Base-by-base conservation (phyloP, 2,888 invertebrate species). In the Pemphredon lugubris region DNA sequence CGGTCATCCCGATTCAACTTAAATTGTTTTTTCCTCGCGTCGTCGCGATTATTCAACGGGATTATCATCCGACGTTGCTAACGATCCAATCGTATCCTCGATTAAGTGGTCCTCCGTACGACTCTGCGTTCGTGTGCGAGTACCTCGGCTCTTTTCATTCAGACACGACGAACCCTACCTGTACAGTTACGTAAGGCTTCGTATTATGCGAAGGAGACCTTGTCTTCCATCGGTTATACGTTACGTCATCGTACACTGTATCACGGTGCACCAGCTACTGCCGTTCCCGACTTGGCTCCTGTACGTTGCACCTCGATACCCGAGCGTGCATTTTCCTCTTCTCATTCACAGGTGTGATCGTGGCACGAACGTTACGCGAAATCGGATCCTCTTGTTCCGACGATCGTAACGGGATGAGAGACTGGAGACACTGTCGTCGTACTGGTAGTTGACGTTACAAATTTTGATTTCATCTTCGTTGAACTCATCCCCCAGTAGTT, bases 141-240 rank as follows among this genome's bases (percentile, higher is more conserved):
- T 55, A 37, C 37, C 48, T 45, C 48, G 40, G 54, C 58, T 44
- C 51, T 30, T 64, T 48, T 70, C 73, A 67, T 76, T 73, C 32
- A 73, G 51, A 67, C 51, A 21, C 58, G 66, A 66, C 66, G 63
- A 58, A 66, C 63, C 32, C 63, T 42, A 20, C n/a, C 51, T 16
- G 50, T n/a, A n/a, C n/a, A n/a, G 48, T 82, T 82, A 73, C 76
- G 75, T 77, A 82, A 82, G 59, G 20, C 51, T 40, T 54, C 37
- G 66, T 57, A 66, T 80, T 76, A 73, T 68, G 65, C 69, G 73
- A 78, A 53, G 54, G 71, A 77, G 82, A 82, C 82, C 82, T 82
- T 82, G 82, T 67, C 71, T 79, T 58, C 68, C 77, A 64, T 75
- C 74, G 66, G 44, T 40, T 44, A 20, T 5, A 34, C n/a, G n/a